phyloP scores from a whole-genome alignment of 2,113 vertebrate genomes.

The Dipodomys spectabilis region DNA sequence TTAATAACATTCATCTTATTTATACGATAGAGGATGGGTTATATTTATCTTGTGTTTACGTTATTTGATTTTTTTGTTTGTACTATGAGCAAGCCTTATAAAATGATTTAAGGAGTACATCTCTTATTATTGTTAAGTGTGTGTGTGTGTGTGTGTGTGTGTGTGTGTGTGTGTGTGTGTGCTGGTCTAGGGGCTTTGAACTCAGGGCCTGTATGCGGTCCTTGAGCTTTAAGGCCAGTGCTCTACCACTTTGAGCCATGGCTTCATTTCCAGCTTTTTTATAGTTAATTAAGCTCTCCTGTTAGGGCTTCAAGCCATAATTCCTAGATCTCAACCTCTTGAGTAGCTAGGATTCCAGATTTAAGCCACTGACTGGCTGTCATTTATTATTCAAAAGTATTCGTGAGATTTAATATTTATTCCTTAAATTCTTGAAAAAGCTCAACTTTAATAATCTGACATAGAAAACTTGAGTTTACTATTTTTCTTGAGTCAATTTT shows the following conservation, averaged over 20 bases:
- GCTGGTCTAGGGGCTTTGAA: too few relatives aligned
- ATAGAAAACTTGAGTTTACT: neutral
- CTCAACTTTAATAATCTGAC: neutral
- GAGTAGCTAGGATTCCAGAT: too few relatives aligned
- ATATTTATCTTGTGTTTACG: neutral
- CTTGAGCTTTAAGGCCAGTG: too few relatives aligned
- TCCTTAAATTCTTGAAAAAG: neutral
- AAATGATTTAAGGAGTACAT: neutral
- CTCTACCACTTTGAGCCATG: too few relatives aligned
- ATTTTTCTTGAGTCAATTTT: constrained; percentile 34
- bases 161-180: too few relatives aligned
- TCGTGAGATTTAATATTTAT: neutral
- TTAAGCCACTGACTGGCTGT: neutral
- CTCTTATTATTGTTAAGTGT: too few relatives aligned
- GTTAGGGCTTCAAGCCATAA: too few relatives aligned
- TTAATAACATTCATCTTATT: neutral
- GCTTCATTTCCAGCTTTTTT: too few relatives aligned
- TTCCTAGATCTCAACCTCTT: too few relatives aligned
- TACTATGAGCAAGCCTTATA: neutral
- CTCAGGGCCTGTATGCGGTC: too few relatives aligned
- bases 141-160: too few relatives aligned
- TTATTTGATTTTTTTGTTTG: constrained; percentile 1
- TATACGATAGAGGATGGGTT: neutral
- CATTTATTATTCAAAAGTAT: neutral
- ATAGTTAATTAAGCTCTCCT: too few relatives aligned